Base-by-base conservation (phyloP, 2,888 invertebrate species). In the Cordilura impudica region DNA sequence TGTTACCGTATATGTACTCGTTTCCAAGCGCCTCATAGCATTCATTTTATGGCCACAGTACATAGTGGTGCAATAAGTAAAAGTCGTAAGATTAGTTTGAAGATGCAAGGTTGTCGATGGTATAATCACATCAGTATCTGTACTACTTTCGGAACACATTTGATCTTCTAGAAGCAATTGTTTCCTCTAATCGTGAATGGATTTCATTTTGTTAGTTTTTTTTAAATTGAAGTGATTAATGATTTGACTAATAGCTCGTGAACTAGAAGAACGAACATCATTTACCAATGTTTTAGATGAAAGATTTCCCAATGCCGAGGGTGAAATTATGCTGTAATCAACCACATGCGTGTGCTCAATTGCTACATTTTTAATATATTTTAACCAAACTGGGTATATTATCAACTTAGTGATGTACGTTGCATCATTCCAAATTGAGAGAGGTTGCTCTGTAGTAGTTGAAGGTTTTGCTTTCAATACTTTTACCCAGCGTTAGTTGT, bases 41-140 rank as follows among this genome's bases (percentile, higher is more conserved):
- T 95, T 95, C 82, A 94, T 94, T 0, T 94, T 93, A 31, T 94
- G 94, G 4, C 95, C 95, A 84, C 94, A 94, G 84, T 96, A 97
- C 93, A 96, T 94, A 0, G 97, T 97, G 0, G 97, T 97, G 83
- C 96, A 96, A 85, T 96, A 97, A 0, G 97, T 97, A 84, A 96
- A 97, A 0, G 97, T 97, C 0, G 96, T 97, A 79, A 94, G 96
- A 85, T 95, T 95, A 0, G 96, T 96, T 90, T 96, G 96, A 1
- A 93, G 86, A 14, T 96, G 89, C 18, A 94, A 89, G 1, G 96
- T 95, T 0, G 95, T 95, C 0, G 95, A 95, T 16, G 96, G 96
- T 83, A 95, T 91, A 21, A 96, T 95, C 88, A 96, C 96, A 45
- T 81, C 81, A 82, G 56, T 47, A 65, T 96, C 96, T 66, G 95